A percentile compares a stretch with the other conserved stretches of the same genome.
Conservation (phyloP, 2,113 vertebrate species). For the Zapus hudsonius region DNA sequence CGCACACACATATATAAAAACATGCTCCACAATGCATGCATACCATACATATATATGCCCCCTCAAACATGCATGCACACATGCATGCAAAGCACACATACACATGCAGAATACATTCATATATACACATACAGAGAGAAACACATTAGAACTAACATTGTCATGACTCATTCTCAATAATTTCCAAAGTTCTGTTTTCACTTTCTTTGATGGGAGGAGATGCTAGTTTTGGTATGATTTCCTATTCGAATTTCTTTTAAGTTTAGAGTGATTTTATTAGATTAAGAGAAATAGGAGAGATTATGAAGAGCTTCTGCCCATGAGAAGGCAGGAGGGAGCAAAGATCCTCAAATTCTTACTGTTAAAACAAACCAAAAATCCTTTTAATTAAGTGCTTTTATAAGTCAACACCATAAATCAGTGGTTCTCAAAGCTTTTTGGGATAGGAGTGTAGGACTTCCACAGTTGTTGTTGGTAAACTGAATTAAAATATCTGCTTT, state of each 20-base stretch:
- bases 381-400: not conserved
- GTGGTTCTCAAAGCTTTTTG: not conserved
- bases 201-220: not conserved
- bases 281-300: too few relatives aligned
- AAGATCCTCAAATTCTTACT: not conserved
- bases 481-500: not conserved
- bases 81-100: too few relatives aligned
- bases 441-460: not conserved
- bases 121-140: too few relatives aligned
- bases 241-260: not conserved
- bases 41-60: too few relatives aligned
- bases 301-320: too few relatives aligned
- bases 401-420: not conserved
- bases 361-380: not conserved
- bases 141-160: not conserved
- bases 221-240: not conserved
- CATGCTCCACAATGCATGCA: not conserved
- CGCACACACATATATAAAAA: too few relatives aligned
- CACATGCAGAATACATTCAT: too few relatives aligned
- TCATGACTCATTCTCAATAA: not conserved
- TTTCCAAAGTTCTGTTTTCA: not conserved
- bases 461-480: constrained; percentile 12
- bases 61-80: too few relatives aligned
- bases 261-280: too few relatives aligned
- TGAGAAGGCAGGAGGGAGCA: too few relatives aligned